Evolutionary conservation across 1,140 invertebrate genomes (phyloP).

Genomic region (Drosophila simulans): DNA sequence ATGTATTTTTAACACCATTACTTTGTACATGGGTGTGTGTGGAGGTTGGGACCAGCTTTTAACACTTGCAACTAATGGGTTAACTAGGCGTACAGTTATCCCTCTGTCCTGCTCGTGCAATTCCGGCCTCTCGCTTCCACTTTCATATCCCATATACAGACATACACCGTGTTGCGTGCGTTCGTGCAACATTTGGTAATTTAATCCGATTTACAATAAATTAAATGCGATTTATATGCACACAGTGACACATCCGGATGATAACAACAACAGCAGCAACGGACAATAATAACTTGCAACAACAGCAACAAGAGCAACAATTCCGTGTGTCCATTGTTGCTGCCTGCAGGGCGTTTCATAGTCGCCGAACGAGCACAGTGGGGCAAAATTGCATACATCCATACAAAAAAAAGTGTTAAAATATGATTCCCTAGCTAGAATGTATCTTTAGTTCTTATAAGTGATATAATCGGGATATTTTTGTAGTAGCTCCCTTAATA

Average conservation of each 20-base stretch:
- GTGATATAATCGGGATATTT: too few relatives aligned
- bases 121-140: background rate
- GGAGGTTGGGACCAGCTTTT: background rate
- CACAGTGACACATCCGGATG: constrained; percentile 82
- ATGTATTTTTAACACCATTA: background rate
- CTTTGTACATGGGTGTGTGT: too few relatives aligned
- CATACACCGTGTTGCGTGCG: constrained; percentile 20
- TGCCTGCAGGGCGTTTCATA: constrained; percentile 39
- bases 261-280: constrained; percentile 67
- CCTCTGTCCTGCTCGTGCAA: background rate
- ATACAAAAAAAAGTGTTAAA: too few relatives aligned
- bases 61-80: constrained; percentile 13
- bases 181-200: constrained; percentile 82
- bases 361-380: constrained; percentile 14
- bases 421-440: too few relatives aligned
- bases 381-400: background rate
- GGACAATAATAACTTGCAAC: constrained; percentile 47
- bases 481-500: background rate
- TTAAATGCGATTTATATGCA: constrained; percentile 84
- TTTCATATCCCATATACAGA: background rate
- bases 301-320: constrained; percentile 45
- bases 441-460: too few relatives aligned
- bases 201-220: constrained; percentile 84
- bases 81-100: constrained; percentile 32
- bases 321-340: constrained; percentile 64